These are phyloP conservation scores for Bombylius major DNA, from an alignment of 2,888 invertebrate genomes.

Conservation along the genomic window DNA sequence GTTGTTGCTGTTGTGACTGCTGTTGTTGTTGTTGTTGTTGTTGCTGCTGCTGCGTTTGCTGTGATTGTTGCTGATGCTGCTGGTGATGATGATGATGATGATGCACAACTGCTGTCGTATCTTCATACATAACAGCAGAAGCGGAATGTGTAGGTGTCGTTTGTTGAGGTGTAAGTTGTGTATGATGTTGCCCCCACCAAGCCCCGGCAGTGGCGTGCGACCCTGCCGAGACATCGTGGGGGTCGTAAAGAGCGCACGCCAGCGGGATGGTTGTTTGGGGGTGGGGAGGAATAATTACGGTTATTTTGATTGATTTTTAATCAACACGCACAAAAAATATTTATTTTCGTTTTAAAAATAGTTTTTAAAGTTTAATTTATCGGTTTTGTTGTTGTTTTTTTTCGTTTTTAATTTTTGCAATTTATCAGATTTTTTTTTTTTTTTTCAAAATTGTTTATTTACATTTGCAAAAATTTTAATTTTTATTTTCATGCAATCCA, in stretches of 20 bases:
- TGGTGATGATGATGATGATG: constrained; percentile 14
- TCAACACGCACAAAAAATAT: constrained; percentile 16
- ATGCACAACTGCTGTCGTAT: constrained; percentile 34
- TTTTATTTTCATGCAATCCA: constrained; percentile 3
- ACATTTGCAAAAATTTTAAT: neutral
- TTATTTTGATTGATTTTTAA: constrained; percentile 35
- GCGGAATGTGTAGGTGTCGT: constrained; percentile 40
- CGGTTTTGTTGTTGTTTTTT: neutral
- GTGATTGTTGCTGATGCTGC: constrained; percentile 26
- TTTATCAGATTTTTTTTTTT: neutral
- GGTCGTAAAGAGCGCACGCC: constrained; percentile 41
- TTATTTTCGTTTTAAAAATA: neutral
- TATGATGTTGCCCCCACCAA: constrained; percentile 40
- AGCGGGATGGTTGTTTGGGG: constrained; percentile 40
- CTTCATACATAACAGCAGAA: constrained; percentile 46
- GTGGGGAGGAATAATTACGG: constrained; percentile 40
- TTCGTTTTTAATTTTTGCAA: neutral
- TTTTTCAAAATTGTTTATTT: neutral
- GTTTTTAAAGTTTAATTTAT: neutral
- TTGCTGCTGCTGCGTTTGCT: constrained; percentile 24
- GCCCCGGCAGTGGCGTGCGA: constrained; percentile 41
- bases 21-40: constrained; percentile 24
- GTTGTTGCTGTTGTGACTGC: constrained; percentile 25
- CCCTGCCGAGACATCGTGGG: constrained; percentile 42
- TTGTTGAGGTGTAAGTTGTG: constrained; percentile 41